Conservation (phyloP, 2,797 vertebrate species). For the Cygnus olor region DNA sequence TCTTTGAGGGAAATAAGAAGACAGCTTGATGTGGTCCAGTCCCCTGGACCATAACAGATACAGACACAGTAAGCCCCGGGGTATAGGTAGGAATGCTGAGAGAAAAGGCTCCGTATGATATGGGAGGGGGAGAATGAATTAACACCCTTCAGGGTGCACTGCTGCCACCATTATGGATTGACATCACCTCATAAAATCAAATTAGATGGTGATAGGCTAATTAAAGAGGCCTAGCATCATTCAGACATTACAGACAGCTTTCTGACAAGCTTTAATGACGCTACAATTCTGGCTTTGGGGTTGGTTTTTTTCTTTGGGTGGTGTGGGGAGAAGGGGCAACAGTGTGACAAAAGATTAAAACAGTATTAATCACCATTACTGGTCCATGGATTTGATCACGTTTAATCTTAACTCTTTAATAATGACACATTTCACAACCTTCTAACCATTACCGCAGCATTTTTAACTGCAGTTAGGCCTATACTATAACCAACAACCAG, state of each 20-base stretch:
- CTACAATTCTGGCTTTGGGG: not conserved
- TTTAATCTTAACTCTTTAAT: not conserved
- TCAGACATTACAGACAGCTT: not conserved
- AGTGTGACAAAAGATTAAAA: not conserved
- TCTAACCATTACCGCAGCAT: not conserved
- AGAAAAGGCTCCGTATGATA: not conserved
- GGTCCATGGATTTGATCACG: not conserved
- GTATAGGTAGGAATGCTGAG: too few relatives aligned
- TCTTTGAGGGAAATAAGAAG: not conserved
- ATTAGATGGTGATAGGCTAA: not conserved
- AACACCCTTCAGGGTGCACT: not conserved
- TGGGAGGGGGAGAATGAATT: not conserved
- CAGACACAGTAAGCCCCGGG: not conserved
- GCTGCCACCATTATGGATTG: not conserved
- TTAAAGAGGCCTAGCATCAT: not conserved
- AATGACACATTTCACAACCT: not conserved
- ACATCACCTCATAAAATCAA: not conserved
- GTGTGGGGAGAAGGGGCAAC: not conserved
- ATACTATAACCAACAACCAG: not conserved
- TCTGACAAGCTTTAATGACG: not conserved
- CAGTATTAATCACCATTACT: not conserved
- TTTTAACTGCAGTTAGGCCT: not conserved
- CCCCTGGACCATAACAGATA: fast-evolving
- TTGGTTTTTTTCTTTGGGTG: not conserved
- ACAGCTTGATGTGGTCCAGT: not conserved